Evolutionary conservation across 2,888 invertebrate species (phyloP), one percentile per base, ranked within the genome.

Genomic region (Morpho helenor): DNA sequence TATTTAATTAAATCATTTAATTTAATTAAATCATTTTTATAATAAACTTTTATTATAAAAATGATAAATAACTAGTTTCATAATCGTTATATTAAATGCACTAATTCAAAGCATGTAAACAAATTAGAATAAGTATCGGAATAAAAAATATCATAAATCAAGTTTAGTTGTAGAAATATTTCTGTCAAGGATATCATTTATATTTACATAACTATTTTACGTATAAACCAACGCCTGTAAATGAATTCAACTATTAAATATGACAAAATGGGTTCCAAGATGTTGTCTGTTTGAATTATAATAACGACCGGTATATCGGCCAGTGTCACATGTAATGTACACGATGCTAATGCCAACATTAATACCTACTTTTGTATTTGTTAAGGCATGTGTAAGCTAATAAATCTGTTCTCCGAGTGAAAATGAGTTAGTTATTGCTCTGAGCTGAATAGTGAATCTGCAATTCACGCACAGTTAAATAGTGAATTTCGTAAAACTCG

Each of bases 311-410:
- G 80, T 82, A 82, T 66, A 66, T 62, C 62, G 51, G 81, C 82
- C 79, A 83, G 78, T 65, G 57, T 60, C 50, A 56, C 50, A 52
- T 54, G 7, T 68, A 63, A 64, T 61, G 48, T 58, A 65, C 60
- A 72, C 70, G 70, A 70, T 71, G 70, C 72, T 77, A 76, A 72
- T 70, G 79, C 78, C 78, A 77, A 77, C 74, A 77, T 76, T 79
- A 81, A 80, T 80, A 79, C 66, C 71, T 64, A 68, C 66, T 67
- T 59, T 59, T 66, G 69, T 62, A 68, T 66, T 68, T 62, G 59
- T 66, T 52, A 52, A 56, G 50, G 70, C 66, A 72, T 10, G 40
- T 23, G 41, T 31, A 52, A 54, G n/a, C 46, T 47, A 53, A 31
- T 54, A 41, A 53, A 53, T 53, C 41, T 41, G 40, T 41, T 45